Percentiles rank a stretch among this genome's conserved stretches.
Conservation (phyloP, 2,797 vertebrate species). For the Amblyopsis hoosieri region DNA sequence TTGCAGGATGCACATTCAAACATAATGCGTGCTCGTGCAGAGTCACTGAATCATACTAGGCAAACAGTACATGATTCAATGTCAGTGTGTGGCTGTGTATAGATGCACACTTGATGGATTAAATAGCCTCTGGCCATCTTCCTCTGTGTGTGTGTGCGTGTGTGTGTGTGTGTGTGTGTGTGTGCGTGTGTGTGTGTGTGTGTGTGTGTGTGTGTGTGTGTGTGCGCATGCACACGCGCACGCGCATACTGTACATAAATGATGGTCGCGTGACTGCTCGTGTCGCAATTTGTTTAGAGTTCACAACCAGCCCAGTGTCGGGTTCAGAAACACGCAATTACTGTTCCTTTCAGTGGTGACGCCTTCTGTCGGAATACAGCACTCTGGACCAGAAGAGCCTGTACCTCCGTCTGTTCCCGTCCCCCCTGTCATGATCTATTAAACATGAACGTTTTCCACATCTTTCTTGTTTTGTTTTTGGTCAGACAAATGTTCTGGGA, state of each 20-base stretch:
- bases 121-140: constrained; percentile 57
- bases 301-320: constrained; percentile 13
- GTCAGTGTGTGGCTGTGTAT: constrained; percentile 33
- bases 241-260: too few species aligned
- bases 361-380: constrained; percentile 28
- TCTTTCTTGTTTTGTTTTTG: background rate
- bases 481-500: background rate
- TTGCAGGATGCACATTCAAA: too few species aligned
- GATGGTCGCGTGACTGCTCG: background rate
- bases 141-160: constrained; percentile 6
- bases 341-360: constrained; percentile 32
- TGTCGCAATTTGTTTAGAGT: constrained; percentile 22
- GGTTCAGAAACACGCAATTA: constrained; percentile 33
- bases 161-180: background rate
- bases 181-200: background rate
- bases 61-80: constrained; percentile 3
- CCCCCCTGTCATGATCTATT: background rate
- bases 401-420: constrained; percentile 23
- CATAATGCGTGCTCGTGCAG: too few species aligned
- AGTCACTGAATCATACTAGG: too few species aligned
- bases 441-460: background rate
- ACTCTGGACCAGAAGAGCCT: constrained; percentile 19
- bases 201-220: background rate
- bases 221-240: background rate
- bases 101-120: constrained; percentile 46